These are phyloP conservation scores for Poecilus cupreus DNA, from an alignment of 2,888 invertebrate genomes.

Conservation along the genomic window DNA sequence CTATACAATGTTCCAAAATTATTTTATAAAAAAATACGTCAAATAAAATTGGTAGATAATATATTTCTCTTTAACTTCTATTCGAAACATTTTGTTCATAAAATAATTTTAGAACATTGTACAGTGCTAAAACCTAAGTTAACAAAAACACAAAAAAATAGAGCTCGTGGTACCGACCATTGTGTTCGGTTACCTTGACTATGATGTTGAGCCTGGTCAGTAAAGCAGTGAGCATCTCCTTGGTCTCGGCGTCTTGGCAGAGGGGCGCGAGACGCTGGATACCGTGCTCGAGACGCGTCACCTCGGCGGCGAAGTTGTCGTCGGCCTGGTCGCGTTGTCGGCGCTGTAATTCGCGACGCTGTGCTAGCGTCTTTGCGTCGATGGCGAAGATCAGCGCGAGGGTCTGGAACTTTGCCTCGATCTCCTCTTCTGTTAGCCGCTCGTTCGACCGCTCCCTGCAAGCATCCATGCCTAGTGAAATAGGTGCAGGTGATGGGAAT, in stretches of 20 bases:
- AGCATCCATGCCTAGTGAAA: neutral
- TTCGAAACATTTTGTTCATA: too few species aligned
- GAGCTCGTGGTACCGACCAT: too few species aligned
- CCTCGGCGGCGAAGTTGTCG: conserved; percentile 75
- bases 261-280: conserved; percentile 72
- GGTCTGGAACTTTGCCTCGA: conserved; percentile 76
- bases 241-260: conserved; percentile 74
- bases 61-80: too few species aligned
- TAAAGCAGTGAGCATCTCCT: conserved; percentile 74
- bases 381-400: conserved; percentile 77
- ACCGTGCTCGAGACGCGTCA: conserved; percentile 70
- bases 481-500: neutral
- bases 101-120: too few species aligned
- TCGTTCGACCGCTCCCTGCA: conserved; percentile 66
- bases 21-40: too few species aligned
- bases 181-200: conserved; percentile 38
- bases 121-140: too few species aligned
- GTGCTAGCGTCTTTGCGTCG: conserved; percentile 75
- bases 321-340: conserved; percentile 77
- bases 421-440: conserved; percentile 69
- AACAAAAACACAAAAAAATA: too few species aligned
- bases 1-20: too few species aligned
- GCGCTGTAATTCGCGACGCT: conserved; percentile 75
- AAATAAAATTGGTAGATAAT: too few species aligned
- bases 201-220: conserved; percentile 71